phyloP scores from a whole-genome alignment of 1,140 invertebrate species.

The Drosophila jambulina region DNA sequence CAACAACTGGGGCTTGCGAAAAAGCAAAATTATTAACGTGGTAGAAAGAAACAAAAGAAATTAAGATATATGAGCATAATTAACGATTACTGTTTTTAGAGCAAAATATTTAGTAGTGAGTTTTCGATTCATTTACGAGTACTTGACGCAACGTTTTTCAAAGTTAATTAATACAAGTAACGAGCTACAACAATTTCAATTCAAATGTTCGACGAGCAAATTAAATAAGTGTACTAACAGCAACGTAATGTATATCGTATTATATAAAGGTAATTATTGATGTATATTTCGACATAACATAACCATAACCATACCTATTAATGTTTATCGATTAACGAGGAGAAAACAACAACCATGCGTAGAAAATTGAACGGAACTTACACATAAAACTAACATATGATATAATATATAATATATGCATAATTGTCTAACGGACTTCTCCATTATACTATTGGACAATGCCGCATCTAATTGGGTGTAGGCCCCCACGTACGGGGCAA shows the following conservation, averaged over 20 bases:
- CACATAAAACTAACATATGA: constrained; percentile 50
- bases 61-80: constrained; percentile 32
- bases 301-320: constrained; percentile 49
- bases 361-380: constrained; percentile 76
- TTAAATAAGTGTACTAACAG: constrained; percentile 80
- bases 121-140: constrained; percentile 73
- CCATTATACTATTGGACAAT: constrained; percentile 24
- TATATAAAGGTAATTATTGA: constrained; percentile 69
- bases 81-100: constrained; percentile 49
- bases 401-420: constrained; percentile 35
- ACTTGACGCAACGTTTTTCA: constrained; percentile 64
- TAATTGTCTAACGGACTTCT: constrained; percentile 52
- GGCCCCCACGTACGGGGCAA: constrained; percentile 23
- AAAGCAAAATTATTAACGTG: constrained; percentile 66
- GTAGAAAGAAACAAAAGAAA: constrained; percentile 66
- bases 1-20: constrained; percentile 65
- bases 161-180: constrained; percentile 64
- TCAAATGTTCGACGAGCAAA: constrained; percentile 73
- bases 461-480: constrained; percentile 37
- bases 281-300: constrained; percentile 69
- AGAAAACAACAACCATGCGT: constrained; percentile 77
- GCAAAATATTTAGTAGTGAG: constrained; percentile 71
- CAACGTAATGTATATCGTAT: constrained; percentile 58
- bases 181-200: constrained; percentile 57
- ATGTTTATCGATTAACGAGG: constrained; percentile 33